These are phyloP conservation scores for Callipepla squamata DNA, from an alignment of 2,113 vertebrate genomes.

Conservation along the genomic window DNA sequence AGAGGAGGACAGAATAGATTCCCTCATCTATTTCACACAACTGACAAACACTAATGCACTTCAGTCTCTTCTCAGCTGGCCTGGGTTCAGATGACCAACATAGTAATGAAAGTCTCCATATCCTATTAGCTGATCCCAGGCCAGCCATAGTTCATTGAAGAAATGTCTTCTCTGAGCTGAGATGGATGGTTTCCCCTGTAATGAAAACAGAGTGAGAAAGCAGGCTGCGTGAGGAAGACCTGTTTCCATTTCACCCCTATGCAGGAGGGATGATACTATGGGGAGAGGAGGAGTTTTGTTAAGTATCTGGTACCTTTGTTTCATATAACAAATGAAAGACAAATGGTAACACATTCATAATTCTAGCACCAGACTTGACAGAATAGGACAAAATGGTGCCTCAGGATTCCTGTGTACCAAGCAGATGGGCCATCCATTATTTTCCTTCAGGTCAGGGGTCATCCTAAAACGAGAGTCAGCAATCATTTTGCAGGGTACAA, in stretches of 20 bases:
- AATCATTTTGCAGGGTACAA: slow-evolving; percentile 48
- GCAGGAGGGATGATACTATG: not conserved
- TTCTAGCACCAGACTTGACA: slow-evolving; percentile 56
- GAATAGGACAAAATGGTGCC: slow-evolving; percentile 56
- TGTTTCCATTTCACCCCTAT: not conserved
- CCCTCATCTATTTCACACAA: not conserved
- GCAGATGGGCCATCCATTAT: slow-evolving; percentile 61
- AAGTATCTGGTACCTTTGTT: slow-evolving; percentile 47
- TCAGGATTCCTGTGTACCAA: slow-evolving; percentile 46
- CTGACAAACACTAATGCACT: slow-evolving; percentile 4
- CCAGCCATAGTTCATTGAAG: slow-evolving; percentile 25
- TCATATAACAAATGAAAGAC: slow-evolving; percentile 9
- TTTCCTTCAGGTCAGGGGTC: slow-evolving; percentile 42
- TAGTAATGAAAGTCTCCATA: slow-evolving; percentile 35
- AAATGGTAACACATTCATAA: slow-evolving; percentile 41
- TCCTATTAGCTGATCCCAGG: not conserved
- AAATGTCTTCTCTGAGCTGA: not conserved
- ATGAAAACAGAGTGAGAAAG: slow-evolving; percentile 1
- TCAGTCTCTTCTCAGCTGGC: slow-evolving; percentile 27
- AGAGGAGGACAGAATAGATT: not conserved
- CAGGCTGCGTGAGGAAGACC: not conserved
- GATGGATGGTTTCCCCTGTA: slow-evolving; percentile 10
- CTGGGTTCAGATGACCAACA: slow-evolving; percentile 21
- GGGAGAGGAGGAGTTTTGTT: not conserved
- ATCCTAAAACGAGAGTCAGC: slow-evolving; percentile 36